phyloP scores from a whole-genome alignment of 2,113 vertebrate genomes.

The Gymnogyps californianus region DNA sequence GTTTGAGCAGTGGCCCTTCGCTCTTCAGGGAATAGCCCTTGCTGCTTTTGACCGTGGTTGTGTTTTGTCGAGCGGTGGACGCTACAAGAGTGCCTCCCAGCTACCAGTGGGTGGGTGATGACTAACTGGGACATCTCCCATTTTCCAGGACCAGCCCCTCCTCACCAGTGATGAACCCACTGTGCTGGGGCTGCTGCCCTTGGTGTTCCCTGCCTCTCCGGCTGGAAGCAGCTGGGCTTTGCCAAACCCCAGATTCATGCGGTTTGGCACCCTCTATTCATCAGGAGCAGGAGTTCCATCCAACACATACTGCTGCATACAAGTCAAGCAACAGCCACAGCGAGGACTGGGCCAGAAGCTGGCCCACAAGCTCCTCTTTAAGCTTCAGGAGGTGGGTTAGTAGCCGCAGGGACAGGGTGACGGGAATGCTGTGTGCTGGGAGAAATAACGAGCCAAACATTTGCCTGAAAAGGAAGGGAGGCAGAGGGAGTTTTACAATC shows the following conservation, averaged over 20 bases:
- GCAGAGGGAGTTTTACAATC: constrained; percentile 13
- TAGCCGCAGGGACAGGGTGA: constrained; percentile 38
- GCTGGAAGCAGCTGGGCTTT: not conserved
- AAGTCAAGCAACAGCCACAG: not conserved
- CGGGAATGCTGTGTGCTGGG: not conserved
- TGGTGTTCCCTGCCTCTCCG: not conserved
- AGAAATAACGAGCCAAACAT: not conserved
- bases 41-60: not conserved
- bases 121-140: not conserved
- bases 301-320: not conserved
- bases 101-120: not conserved
- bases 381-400: constrained; percentile 23
- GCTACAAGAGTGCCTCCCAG: constrained; percentile 11
- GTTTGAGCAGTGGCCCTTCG: not conserved
- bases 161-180: not conserved
- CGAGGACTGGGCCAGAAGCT: not conserved
- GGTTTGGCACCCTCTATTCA: constrained; percentile 23
- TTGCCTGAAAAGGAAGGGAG: constrained; percentile 28
- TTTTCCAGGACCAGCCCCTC: not conserved
- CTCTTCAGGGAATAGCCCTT: not conserved
- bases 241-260: constrained; percentile 18
- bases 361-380: not conserved
- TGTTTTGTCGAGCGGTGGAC: not conserved
- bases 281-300: not conserved
- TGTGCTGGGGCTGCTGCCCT: not conserved